Percentiles rank a stretch among this genome's conserved stretches.
Evolutionary conservation across 2,888 invertebrate genomes (phyloP).

Genomic region (Orchesellides sinensis): DNA sequence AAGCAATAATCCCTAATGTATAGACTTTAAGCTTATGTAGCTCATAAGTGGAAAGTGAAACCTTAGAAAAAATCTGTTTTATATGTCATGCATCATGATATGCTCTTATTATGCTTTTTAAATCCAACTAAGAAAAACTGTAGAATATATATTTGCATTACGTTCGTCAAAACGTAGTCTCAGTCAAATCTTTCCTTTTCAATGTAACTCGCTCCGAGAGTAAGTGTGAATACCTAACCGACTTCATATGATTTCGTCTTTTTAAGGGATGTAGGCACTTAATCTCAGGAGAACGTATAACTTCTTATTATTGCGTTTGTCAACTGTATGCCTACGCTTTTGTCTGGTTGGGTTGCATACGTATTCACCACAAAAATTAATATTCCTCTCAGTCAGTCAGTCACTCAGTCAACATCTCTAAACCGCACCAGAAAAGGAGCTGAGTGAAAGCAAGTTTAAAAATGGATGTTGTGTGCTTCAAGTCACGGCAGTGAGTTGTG

Average conservation of each 20-base stretch:
- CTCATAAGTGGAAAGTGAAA: background rate
- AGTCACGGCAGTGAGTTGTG: too few species aligned
- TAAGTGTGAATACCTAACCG: background rate
- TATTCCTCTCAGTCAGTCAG: constrained; percentile 43
- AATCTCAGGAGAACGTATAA: too few species aligned
- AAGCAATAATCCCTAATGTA: constrained; percentile 9
- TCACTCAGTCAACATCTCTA: constrained; percentile 46
- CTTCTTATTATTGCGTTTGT: background rate
- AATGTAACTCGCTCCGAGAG: background rate
- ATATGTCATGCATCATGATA: background rate
- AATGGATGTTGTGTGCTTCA: constrained; percentile 11
- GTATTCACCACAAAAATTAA: constrained; percentile 27
- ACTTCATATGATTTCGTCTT: constrained; percentile 17
- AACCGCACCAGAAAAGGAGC: constrained; percentile 36
- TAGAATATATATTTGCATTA: constrained; percentile 15
- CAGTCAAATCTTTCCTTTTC: constrained; percentile 8
- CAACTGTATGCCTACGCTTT: background rate
- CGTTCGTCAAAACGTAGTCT: constrained; percentile 7
- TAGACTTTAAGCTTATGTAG: background rate
- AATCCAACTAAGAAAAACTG: constrained; percentile 20
- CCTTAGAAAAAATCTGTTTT: background rate
- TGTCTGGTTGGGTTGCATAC: background rate
- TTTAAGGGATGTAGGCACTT: too few species aligned
- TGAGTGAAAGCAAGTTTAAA: constrained; percentile 24
- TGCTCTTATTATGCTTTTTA: constrained; percentile 19